Evolutionary conservation across 2,888 invertebrate species (phyloP), one percentile per base, ranked within the genome.

Genomic region (Drosophila kambysellisi): DNA sequence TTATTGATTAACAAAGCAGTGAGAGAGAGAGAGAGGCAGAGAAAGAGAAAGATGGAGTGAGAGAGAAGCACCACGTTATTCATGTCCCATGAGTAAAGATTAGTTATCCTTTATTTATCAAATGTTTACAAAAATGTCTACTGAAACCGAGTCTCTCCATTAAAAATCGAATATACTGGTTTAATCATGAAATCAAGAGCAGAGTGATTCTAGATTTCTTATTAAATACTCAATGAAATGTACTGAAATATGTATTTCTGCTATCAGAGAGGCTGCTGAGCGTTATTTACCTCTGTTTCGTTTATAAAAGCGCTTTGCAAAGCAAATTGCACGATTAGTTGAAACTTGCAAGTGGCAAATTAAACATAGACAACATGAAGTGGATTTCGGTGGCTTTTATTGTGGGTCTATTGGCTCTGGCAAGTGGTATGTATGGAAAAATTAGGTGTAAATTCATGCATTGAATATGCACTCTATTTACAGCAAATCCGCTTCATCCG

Each of bases 331-430:
- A 6, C 12, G 25, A 41, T 57, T 41, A 61, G 61, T 61, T 33
- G 20, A 8, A 17, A 25, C 5, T 41, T 12, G 15, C 2, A n/a
- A 32, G 15, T 15, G 15, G 9, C 8, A 20, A 15, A 32, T 32
- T 9, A 2, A 57, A 32, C 30, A 57, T 41, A 3, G 25, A 5
- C 11, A 61, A 17, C 8, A 61, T 57, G 57, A 61, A 56, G 61
- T 61, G 57, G 57, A 39, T 61, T 12, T 56, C 58, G 25, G 0
- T 61, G 5, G 41, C 32, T 6, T 69, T 69, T 7, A 46, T 69
- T 20, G 30, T 69, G 33, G 48, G 32, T 3, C 29, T 67, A 1
- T 48, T 67, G 54, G 70, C 70, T 0, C 29, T 67, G 29, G 54
- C 67, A 20, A 69, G 54, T 20, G 67, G 67, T 67, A 35, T 39